Percentiles rank a stretch among this genome's conserved stretches.
These are phyloP conservation scores for Cheirogaleus major DNA, from an alignment of 2,797 vertebrate species.

Conservation along the genomic window DNA sequence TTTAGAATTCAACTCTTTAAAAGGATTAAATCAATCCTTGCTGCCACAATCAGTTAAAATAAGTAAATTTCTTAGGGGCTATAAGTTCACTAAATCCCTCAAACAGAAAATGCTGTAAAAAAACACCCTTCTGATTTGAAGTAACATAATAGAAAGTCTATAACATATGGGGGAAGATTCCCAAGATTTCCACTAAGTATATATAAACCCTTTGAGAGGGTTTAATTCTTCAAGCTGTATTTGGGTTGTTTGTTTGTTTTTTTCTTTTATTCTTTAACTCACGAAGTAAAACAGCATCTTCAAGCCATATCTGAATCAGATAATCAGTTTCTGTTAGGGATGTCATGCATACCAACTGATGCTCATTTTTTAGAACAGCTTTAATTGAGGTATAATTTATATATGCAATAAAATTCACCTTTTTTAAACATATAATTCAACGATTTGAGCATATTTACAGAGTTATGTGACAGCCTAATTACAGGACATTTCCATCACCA, in stretches of 20 bases:
- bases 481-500: neutral
- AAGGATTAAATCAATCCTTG: conserved; percentile 42
- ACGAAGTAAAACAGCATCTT: neutral
- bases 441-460: neutral
- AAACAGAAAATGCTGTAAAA: conserved; percentile 9
- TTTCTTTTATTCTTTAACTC: neutral
- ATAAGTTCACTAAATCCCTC: neutral
- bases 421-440: neutral
- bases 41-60: conserved; percentile 8
- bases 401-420: neutral
- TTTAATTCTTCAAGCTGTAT: neutral
- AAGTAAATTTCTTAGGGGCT: neutral
- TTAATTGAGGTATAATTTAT: neutral
- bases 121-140: neutral
- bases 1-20: neutral
- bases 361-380: neutral
- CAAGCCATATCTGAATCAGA: neutral
- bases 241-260: neutral
- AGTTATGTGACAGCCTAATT: neutral
- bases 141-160: neutral
- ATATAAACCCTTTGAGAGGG: neutral
- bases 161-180: neutral
- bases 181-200: neutral
- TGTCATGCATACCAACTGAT: neutral
- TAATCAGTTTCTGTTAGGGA: neutral